phyloP scores from a whole-genome alignment of 2,113 vertebrate genomes.

The Henicopernis longicauda region DNA sequence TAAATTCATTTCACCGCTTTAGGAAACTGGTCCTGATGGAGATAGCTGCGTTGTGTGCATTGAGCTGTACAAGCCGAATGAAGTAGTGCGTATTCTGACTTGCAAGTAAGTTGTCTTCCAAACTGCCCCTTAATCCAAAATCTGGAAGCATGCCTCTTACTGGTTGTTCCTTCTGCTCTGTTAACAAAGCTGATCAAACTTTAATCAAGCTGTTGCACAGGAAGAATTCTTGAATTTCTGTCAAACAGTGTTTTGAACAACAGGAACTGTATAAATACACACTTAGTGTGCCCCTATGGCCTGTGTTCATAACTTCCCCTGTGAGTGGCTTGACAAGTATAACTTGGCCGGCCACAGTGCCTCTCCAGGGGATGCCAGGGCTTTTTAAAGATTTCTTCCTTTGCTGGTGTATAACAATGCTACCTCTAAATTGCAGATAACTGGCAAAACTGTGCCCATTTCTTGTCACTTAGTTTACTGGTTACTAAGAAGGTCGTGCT shows the following conservation, averaged over 20 bases:
- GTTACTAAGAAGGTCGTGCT: neutral
- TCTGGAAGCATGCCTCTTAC: neutral
- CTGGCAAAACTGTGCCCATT: neutral
- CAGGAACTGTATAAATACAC: neutral
- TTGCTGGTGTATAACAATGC: neutral
- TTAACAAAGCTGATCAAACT: neutral
- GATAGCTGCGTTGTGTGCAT: constrained; percentile 89
- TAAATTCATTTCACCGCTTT: neutral
- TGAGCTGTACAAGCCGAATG: constrained; percentile 83
- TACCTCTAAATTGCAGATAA: neutral
- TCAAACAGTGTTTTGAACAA: neutral
- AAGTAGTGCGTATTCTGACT: constrained; percentile 87
- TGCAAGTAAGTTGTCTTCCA: constrained; percentile 82
- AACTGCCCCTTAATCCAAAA: neutral
- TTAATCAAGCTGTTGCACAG: neutral
- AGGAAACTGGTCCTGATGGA: constrained; percentile 81
- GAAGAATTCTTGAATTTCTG: neutral
- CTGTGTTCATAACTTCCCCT: neutral
- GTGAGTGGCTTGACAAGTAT: neutral
- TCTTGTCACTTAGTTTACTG: neutral
- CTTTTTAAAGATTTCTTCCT: neutral
- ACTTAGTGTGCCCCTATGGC: neutral
- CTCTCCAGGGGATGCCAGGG: neutral
- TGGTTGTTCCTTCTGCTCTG: neutral
- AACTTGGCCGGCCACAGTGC: neutral